Base-by-base conservation (phyloP, 2,797 vertebrate species). In the Gymnodraco acuticeps region DNA sequence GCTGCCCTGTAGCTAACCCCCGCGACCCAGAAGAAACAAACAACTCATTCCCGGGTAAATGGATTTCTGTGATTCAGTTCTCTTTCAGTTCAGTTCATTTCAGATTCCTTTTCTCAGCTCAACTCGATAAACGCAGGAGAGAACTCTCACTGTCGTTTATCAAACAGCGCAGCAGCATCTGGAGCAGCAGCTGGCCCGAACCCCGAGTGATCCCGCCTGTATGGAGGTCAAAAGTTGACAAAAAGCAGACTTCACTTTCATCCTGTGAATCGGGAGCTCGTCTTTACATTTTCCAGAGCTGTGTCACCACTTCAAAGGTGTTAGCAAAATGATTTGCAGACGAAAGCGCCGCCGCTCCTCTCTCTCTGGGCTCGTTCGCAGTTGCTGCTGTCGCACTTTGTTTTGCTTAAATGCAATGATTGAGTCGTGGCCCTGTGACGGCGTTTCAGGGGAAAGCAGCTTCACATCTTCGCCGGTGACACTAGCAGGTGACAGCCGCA, bases 401-500 rank as follows among this genome's bases (percentile, higher is more conserved):
- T 90, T 93, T 92, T 91, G 87, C 83, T 84, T 88, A 90, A 93
- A 87, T 89, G 82, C 75, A 87, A 90, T 91, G 91, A 91, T 89
- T 85, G 91, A 90, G 87, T 86, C 81, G 73, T 73, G 80, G 79
- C 70, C 83, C 54, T 11, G 75, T 86, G 87, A 84, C 46, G 66
- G 47, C 48, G 27, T 85, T 88, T 87, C 86, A 83, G 85, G 84
- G 78, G 56, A n/a, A 68, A 10, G 5, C 81, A 68, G 74, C 78
- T 85, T 87, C 85, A 84, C 86, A 89, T 92, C 88, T 82, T 88
- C 87, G 84, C 77, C 59, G 42, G 60, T 93, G 90, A 93, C 91
- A 91, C 90, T 91, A 93, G 80, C 85, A 70, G 90, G 84, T 88
- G 91, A 92, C 88, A 87, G 83, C 81, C 70, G 23, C 87, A 14